Evolutionary conservation across 2,888 invertebrate genomes (phyloP).

Genomic region (Ichneumoninae sp.): DNA sequence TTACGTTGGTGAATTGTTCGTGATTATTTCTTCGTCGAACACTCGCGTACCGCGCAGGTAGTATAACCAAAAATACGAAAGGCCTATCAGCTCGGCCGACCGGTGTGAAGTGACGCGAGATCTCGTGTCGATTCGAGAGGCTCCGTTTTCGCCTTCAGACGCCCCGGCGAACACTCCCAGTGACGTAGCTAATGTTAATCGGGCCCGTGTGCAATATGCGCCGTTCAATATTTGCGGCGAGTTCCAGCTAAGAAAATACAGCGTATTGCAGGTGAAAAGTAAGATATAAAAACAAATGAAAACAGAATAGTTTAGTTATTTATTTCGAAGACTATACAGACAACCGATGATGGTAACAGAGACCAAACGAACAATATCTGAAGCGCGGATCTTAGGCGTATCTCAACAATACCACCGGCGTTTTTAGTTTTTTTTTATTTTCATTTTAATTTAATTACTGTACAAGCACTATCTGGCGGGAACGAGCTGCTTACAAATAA

Average conservation of each 20-base stretch:
- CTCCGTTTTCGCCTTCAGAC: not conserved
- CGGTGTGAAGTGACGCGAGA: conserved; percentile 43
- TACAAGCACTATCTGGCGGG: conserved; percentile 69
- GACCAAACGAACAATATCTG: conserved; percentile 7
- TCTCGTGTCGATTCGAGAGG: not conserved
- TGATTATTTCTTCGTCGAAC: conserved; percentile 38
- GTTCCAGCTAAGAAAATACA: not conserved
- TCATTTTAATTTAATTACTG: conserved; percentile 16
- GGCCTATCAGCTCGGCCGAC: conserved; percentile 28
- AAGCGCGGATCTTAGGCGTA: not conserved
- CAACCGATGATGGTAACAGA: conserved; percentile 30
- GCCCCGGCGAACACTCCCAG: not conserved
- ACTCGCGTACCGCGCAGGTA: conserved; percentile 44
- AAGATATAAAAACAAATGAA: conserved; percentile 3
- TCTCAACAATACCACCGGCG: not conserved
- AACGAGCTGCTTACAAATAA: conserved; percentile 87
- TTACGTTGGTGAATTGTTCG: conserved; percentile 51
- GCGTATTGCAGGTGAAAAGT: not conserved
- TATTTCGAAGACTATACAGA: conserved; percentile 51
- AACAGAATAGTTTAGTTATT: conserved; percentile 27
- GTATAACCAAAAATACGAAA: conserved; percentile 61
- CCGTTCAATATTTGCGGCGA: no score
- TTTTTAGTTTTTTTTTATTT: conserved; percentile 30
- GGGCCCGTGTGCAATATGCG: no score
- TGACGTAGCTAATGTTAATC: not conserved